Conservation (phyloP, 2,888 invertebrate species). For the Nymphalis polychloros region DNA sequence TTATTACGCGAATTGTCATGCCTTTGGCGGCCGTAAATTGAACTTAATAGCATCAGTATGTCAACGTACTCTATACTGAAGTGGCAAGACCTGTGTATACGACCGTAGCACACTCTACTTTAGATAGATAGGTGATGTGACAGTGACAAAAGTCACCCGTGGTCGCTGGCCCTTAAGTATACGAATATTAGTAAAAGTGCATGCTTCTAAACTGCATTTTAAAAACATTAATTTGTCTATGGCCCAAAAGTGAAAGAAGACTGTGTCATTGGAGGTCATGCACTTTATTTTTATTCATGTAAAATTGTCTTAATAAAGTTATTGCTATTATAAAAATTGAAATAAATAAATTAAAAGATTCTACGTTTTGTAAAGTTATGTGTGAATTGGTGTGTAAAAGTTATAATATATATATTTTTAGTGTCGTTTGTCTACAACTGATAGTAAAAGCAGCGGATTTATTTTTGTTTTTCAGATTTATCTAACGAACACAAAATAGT, state of each 20-base stretch:
- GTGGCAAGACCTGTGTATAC: too few relatives aligned
- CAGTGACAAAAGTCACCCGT: too few relatives aligned
- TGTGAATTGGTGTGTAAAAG: conserved; percentile 36
- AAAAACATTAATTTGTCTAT: conserved; percentile 37
- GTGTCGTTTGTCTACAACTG: conserved; percentile 4
- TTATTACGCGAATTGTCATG: too few relatives aligned
- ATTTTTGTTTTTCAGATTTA: conserved; percentile 51
- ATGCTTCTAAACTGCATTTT: conserved; percentile 35
- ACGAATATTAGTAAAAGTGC: conserved; percentile 16
- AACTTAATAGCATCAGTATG: too few relatives aligned
- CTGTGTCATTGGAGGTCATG: conserved; percentile 76
- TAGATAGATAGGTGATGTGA: too few relatives aligned
- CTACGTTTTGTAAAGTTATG: conserved; percentile 40
- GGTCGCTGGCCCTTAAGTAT: too few relatives aligned
- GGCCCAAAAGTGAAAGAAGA: conserved; percentile 70
- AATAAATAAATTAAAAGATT: conserved; percentile 35
- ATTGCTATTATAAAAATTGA: conserved; percentile 35
- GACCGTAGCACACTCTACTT: too few relatives aligned
- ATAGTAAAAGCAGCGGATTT: conserved; percentile 35
- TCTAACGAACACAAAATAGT: conserved; percentile 55
- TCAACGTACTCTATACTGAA: too few relatives aligned
- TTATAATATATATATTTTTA: conserved; percentile 9
- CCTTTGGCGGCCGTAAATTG: too few relatives aligned
- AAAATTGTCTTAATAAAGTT: conserved; percentile 38
- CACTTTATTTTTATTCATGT: conserved; percentile 77